Conservation (phyloP, 2,797 vertebrate species). For the Cynopterus sphinx region DNA sequence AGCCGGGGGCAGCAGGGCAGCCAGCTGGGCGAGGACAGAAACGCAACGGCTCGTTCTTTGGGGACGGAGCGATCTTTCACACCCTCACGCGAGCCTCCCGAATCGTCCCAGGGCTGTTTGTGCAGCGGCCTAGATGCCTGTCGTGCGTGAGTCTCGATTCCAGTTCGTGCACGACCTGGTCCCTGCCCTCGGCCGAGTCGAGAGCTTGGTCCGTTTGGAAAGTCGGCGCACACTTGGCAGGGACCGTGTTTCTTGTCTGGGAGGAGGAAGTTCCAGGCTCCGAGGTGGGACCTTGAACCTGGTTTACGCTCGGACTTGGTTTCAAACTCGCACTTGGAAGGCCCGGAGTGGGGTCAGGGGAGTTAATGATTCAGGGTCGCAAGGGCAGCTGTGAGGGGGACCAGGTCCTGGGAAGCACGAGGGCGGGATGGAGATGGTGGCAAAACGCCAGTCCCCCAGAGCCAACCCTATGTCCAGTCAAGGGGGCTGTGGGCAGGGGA, state of each 20-base stretch:
- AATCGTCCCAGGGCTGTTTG: neutral
- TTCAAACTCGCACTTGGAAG: neutral
- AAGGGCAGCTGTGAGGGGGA: neutral
- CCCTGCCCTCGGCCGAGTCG: neutral
- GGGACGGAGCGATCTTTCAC: neutral
- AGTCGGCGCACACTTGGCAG: neutral
- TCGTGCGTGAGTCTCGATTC: neutral
- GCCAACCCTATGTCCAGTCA: neutral
- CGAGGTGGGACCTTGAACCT: slow-evolving; percentile 45
- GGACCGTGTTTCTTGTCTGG: neutral
- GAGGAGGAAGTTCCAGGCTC: slow-evolving; percentile 31
- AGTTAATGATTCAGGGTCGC: slow-evolving; percentile 44
- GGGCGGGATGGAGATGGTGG: neutral
- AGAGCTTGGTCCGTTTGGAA: neutral
- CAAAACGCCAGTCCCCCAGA: neutral
- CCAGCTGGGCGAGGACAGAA: neutral
- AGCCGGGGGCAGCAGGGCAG: neutral
- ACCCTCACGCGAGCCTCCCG: neutral
- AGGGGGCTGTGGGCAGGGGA: neutral
- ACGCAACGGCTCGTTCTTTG: neutral
- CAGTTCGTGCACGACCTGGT: neutral
- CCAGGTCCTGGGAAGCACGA: neutral
- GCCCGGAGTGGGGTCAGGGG: neutral
- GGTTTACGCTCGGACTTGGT: neutral
- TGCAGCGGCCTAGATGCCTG: neutral